Evolutionary conservation across 2,113 vertebrate species (phyloP), one percentile per base, ranked within the genome.

Genomic region (Sylvia atricapilla): DNA sequence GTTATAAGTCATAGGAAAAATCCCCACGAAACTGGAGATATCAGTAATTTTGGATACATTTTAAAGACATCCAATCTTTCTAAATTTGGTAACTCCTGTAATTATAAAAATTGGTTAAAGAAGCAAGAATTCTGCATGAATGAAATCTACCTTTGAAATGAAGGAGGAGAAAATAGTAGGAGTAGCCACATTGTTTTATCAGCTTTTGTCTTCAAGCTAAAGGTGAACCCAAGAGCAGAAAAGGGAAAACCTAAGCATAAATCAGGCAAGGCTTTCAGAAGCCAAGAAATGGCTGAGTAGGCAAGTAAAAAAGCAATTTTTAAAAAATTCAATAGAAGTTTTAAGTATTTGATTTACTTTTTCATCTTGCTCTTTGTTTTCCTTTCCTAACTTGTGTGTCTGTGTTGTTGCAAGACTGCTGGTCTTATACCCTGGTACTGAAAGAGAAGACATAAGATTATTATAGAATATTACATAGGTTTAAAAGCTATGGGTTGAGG

Each of bases 21-120:
- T 7, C 6, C 5, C 2, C 7, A n/a, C 2, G n/a, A n/a, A 53
- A 22, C 1, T 33, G 8, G 35, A 55, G 10, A 41, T 28, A 58
- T 11, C 13, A 22, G 3, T 79, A 37, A 8, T 55, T 80, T 10
- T 41, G 6, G 17, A 35, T 76, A 50, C 28, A 6, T n/a, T 76
- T 22, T 46, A 37, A 63, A 79, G n/a, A 35, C 7, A 55, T 35
- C 21, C 9, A 47, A 4, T 82, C 13, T 91, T 27, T 75, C 28
- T 75, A 37, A 85, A 72, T 72, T n/a, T 62, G 27, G 2, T 59
- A 63, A 53, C 21, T 58, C 28, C 3, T 43, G 8, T 12, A 77
- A 5, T 15, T 67, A 31, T 46, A 67, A 63, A 53, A 79, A 46
- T 13, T 2, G 0, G 15, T n/a, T 63, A 31, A 83, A 77, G 37